phyloP scores from a whole-genome alignment of 2,797 vertebrate genomes.

The Graptemys geographica region DNA sequence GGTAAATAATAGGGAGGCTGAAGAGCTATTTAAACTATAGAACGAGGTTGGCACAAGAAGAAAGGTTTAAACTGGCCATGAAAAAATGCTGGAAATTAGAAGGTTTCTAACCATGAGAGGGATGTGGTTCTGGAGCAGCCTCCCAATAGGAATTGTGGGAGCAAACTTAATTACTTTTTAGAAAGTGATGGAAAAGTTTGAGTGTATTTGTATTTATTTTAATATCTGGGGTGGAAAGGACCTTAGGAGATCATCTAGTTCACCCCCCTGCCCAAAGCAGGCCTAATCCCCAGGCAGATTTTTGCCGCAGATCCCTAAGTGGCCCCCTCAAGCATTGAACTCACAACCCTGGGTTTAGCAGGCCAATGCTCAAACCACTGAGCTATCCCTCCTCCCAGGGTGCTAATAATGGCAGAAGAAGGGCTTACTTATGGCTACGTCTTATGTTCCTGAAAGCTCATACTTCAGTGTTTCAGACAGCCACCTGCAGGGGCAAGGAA shows the following conservation, averaged over 20 bases:
- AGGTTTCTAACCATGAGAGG: not conserved
- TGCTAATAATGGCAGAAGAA: not conserved
- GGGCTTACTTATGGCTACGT: not conserved
- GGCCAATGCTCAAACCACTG: no score
- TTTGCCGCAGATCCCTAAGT: no score
- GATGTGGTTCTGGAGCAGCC: not conserved
- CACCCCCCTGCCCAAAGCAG: no score
- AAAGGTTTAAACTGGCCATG: not conserved
- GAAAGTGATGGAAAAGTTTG: not conserved
- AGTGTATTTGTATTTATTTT: not conserved
- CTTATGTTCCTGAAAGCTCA: no score
- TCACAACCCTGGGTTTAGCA: no score
- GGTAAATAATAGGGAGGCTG: not conserved
- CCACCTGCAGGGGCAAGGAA: not conserved
- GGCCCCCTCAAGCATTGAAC: no score
- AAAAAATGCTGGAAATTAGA: not conserved
- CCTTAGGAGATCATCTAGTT: no score
- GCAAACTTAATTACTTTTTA: not conserved
- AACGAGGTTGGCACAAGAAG: not conserved
- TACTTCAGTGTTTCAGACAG: not conserved
- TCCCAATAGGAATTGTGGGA: not conserved
- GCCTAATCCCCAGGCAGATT: no score
- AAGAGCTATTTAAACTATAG: not conserved
- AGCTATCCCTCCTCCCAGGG: not conserved
- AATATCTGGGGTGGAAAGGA: no score